Percentiles rank a stretch among this genome's conserved stretches.
These are phyloP conservation scores for Hirundichthys speculiger DNA, from an alignment of 2,113 vertebrate species.

Conservation along the genomic window DNA sequence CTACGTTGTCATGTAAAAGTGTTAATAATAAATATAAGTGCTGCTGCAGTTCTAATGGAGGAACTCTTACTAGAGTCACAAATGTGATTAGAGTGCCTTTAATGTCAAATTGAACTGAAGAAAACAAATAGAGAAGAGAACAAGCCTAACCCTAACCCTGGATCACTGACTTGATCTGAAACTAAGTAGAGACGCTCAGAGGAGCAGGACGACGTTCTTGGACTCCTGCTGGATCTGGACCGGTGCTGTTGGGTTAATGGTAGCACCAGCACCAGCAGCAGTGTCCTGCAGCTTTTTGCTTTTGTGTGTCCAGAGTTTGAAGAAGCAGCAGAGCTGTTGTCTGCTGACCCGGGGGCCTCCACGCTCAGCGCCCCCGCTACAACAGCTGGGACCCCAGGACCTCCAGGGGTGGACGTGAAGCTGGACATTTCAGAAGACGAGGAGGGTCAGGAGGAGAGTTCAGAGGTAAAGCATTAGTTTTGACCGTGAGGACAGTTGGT, in stretches of 20 bases:
- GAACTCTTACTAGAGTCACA: no score
- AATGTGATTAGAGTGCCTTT: no score
- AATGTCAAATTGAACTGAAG: no score
- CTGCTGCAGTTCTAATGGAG: no score
- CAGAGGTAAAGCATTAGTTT: slow-evolving; percentile 67
- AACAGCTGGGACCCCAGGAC: background rate
- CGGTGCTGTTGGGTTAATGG: background rate
- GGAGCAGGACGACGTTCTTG: background rate
- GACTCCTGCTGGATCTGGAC: background rate
- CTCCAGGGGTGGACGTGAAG: slow-evolving; percentile 76
- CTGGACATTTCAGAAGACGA: slow-evolving; percentile 80
- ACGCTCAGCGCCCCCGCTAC: slow-evolving; percentile 51
- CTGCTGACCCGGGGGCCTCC: slow-evolving; percentile 78
- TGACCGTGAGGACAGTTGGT: background rate
- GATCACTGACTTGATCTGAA: no score
- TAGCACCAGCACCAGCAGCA: background rate
- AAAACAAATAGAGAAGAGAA: no score
- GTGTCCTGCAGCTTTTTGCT: background rate
- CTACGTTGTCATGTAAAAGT: no score
- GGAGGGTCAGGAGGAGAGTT: slow-evolving; percentile 78
- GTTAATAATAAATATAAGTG: no score
- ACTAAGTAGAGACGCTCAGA: background rate
- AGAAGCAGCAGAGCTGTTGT: slow-evolving; percentile 82
- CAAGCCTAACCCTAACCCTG: no score
- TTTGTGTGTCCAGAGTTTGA: slow-evolving; percentile 83